Percentiles rank a stretch among this genome's conserved stretches.
Conservation (phyloP, 2,113 vertebrate species). For the Malaclemys terrapin region DNA sequence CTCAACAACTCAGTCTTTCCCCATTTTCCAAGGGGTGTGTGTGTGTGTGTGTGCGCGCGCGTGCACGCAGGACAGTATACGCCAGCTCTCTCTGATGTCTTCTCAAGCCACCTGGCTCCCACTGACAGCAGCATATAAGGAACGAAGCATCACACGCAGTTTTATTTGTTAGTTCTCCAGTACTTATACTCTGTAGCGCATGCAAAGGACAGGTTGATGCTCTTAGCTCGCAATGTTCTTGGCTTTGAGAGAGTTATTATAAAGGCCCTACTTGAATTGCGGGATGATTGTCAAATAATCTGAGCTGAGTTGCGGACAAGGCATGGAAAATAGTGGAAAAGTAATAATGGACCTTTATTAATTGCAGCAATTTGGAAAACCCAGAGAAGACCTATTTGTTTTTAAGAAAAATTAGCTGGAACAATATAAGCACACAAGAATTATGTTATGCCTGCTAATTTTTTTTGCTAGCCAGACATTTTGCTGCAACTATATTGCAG, state of each 20-base stretch:
- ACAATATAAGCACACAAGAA: background rate
- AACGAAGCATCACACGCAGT: background rate
- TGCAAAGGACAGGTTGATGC: background rate
- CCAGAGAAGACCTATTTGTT: background rate
- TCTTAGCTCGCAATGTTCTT: background rate
- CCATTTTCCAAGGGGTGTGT: background rate
- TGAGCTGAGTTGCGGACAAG: background rate
- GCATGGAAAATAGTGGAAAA: background rate
- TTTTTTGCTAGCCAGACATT: background rate
- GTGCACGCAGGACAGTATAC: background rate
- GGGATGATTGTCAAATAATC: background rate
- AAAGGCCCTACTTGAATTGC: background rate
- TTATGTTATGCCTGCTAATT: background rate
- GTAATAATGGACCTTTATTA: background rate
- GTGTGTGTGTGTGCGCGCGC: background rate
- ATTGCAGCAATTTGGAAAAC: background rate
- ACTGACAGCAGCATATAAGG: background rate
- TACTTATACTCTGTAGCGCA: background rate
- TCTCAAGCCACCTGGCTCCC: background rate
- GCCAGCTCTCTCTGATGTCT: background rate
- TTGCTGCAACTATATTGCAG: background rate
- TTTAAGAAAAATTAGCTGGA: too few species aligned
- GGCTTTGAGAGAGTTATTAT: background rate
- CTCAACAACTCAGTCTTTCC: accelerated
- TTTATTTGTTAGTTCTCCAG: background rate